These are phyloP conservation scores for Mesitornis unicolor DNA, from an alignment of 2,113 vertebrate genomes.

Conservation along the genomic window DNA sequence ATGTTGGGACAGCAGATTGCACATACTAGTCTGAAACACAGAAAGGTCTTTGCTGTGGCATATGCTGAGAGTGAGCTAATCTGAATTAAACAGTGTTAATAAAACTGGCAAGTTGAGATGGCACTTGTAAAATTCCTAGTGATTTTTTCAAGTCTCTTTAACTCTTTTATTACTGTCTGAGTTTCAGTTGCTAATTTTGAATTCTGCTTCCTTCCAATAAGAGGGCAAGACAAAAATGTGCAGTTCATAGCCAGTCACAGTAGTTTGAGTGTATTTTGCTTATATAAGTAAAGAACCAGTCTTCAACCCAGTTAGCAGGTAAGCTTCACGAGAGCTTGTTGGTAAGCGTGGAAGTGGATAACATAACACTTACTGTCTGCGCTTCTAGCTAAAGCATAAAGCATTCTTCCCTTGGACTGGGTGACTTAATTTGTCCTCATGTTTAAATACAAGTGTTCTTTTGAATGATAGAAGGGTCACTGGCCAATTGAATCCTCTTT, in stretches of 20 bases:
- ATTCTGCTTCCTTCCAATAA: neutral
- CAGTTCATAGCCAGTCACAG: neutral
- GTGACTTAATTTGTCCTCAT: neutral
- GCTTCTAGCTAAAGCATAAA: neutral
- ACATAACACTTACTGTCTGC: neutral
- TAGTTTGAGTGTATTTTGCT: neutral
- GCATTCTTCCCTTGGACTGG: neutral
- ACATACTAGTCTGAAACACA: neutral
- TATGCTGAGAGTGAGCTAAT: neutral
- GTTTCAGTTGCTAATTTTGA: neutral
- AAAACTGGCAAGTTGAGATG: neutral
- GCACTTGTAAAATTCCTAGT: neutral
- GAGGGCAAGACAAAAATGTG: neutral
- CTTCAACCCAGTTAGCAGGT: neutral
- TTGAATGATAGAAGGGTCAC: neutral
- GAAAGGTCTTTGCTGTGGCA: neutral
- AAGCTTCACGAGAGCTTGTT: neutral
- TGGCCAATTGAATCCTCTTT: neutral
- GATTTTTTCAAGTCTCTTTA: neutral
- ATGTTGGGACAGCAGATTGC: neutral
- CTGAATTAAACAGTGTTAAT: neutral
- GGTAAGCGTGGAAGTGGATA: neutral
- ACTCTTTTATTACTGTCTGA: neutral
- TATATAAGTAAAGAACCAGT: neutral
- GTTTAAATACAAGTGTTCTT: neutral